Conservation (phyloP, 2,113 vertebrate species). For the Tonatia bakeri region DNA sequence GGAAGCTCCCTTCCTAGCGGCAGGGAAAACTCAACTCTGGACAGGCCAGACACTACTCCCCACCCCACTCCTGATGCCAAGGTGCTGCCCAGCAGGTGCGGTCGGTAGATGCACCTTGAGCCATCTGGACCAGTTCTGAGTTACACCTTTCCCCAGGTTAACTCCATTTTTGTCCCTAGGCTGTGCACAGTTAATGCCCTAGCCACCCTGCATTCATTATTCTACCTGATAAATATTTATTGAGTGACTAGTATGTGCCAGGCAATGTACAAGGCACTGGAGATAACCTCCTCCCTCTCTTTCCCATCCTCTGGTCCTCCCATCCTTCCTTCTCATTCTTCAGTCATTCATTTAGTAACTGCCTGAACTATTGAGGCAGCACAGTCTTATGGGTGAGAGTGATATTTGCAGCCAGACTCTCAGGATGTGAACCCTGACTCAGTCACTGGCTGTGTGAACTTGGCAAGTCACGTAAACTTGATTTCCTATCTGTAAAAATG, state of each 20-base stretch:
- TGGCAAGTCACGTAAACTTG: background rate
- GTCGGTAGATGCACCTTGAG: background rate
- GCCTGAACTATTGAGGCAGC: background rate
- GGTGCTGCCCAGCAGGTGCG: background rate
- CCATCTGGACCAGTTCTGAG: background rate
- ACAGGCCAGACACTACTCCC: background rate
- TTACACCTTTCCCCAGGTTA: background rate
- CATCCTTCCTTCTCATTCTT: background rate
- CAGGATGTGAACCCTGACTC: background rate
- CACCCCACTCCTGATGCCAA: background rate
- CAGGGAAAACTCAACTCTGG: background rate
- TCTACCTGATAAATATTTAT: background rate
- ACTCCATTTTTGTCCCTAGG: background rate
- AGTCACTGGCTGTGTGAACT: background rate
- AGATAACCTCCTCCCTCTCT: background rate
- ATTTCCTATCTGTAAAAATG: slow-evolving; percentile 52
- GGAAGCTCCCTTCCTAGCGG: background rate
- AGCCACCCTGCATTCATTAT: background rate
- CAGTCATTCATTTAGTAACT: background rate
- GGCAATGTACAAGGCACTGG: background rate
- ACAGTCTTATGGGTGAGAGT: background rate
- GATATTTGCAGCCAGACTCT: background rate
- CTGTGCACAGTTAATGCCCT: background rate
- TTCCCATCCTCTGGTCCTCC: background rate
- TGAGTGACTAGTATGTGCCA: background rate